These are phyloP conservation scores for Ibidorhyncha struthersii DNA, from an alignment of 2,113 vertebrate species.

Conservation along the genomic window DNA sequence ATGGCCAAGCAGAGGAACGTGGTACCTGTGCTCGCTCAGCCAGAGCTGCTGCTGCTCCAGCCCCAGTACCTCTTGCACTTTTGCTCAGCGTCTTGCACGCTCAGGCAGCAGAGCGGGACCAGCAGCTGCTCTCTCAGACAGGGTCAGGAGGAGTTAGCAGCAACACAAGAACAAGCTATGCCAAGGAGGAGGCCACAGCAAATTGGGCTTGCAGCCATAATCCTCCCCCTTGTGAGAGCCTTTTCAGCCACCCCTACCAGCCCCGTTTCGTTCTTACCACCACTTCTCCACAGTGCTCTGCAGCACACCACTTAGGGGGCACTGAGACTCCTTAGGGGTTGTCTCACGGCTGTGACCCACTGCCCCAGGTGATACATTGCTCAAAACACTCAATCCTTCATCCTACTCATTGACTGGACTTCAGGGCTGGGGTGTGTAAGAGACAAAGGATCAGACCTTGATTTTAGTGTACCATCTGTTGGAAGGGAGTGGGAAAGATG, in stretches of 20 bases:
- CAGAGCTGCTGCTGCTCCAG: background rate
- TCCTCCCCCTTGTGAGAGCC: background rate
- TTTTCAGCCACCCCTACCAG: background rate
- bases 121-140: background rate
- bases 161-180: background rate
- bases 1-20: accelerated
- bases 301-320: accelerated
- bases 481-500: background rate
- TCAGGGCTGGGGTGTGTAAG: background rate
- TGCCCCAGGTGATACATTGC: background rate
- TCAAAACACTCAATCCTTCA: background rate
- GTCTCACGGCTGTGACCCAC: background rate
- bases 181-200: background rate
- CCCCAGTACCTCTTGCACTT: background rate
- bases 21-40: background rate
- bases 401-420: background rate
- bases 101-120: accelerated
- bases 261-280: accelerated
- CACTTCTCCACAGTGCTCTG: accelerated
- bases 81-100: accelerated
- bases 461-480: background rate
- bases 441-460: background rate
- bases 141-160: background rate
- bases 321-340: background rate
- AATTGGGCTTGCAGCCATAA: background rate